phyloP scores from a whole-genome alignment of 2,888 invertebrate genomes.

The Gandaritis pyraliata region DNA sequence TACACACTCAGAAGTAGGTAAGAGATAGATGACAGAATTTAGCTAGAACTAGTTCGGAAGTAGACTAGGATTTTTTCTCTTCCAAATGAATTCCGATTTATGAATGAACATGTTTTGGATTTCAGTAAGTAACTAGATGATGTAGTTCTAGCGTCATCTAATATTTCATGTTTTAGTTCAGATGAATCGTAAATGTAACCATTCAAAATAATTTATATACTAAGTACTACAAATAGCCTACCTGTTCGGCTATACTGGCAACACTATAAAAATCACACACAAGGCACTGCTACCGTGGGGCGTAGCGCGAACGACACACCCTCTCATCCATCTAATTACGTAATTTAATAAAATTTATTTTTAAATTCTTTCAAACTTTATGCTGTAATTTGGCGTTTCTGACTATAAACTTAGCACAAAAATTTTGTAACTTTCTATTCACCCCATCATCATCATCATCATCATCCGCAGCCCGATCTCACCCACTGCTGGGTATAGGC shows the following conservation, averaged over 20 bases:
- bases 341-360: too few relatives aligned
- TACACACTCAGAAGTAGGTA: constrained; percentile 37
- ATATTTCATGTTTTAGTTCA: not conserved
- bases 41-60: not conserved
- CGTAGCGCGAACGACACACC: too few relatives aligned
- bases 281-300: not conserved
- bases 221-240: not conserved
- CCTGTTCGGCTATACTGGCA: constrained; percentile 7
- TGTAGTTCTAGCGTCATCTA: not conserved
- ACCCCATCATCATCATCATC: too few relatives aligned
- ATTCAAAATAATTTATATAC: not conserved
- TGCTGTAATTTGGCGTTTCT: too few relatives aligned
- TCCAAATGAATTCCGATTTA: too few relatives aligned
- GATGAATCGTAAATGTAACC: not conserved
- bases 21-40: constrained; percentile 36
- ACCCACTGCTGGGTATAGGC: too few relatives aligned
- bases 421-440: too few relatives aligned
- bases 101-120: not conserved
- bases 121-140: not conserved
- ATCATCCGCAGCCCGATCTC: too few relatives aligned
- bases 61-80: not conserved
- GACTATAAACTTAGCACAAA: too few relatives aligned
- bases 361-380: too few relatives aligned
- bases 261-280: constrained; percentile 22
- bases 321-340: too few relatives aligned